Conservation (phyloP, 2,888 invertebrate genomes). For the Micoletzkya japonica region DNA sequence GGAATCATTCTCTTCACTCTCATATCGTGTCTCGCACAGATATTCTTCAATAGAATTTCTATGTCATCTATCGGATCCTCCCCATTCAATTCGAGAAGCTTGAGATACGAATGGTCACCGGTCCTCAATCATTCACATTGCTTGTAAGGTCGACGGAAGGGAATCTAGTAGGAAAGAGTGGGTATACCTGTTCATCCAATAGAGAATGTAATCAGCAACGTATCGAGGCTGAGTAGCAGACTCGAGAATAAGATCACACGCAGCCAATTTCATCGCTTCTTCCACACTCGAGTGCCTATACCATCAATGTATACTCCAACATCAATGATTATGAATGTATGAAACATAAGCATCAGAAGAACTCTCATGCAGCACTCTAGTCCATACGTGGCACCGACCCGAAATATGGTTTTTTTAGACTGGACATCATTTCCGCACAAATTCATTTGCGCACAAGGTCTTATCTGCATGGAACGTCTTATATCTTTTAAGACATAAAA, state of each 20-base stretch:
- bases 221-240: constrained; percentile 48
- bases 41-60: constrained; percentile 45
- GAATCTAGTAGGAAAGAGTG: too few species aligned
- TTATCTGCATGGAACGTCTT: too few species aligned
- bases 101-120: constrained; percentile 53
- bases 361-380: neutral
- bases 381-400: neutral
- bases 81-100: constrained; percentile 39
- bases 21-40: constrained; percentile 44
- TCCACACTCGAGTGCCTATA: constrained; percentile 19
- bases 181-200: constrained; percentile 54
- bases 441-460: too few species aligned
- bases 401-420: too few species aligned
- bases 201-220: constrained; percentile 61
- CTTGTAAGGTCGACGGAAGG: too few species aligned
- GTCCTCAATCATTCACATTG: constrained; percentile 33
- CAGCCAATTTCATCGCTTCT: constrained; percentile 58
- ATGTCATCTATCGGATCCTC: constrained; percentile 53
- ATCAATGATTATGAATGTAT: constrained; percentile 15
- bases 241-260: constrained; percentile 61
- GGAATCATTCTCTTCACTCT: constrained; percentile 39
- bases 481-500: too few species aligned
- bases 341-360: too few species aligned
- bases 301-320: neutral
- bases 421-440: too few species aligned